Conservation (phyloP, 2,888 invertebrate species). For the Oconnorella tubifera region DNA sequence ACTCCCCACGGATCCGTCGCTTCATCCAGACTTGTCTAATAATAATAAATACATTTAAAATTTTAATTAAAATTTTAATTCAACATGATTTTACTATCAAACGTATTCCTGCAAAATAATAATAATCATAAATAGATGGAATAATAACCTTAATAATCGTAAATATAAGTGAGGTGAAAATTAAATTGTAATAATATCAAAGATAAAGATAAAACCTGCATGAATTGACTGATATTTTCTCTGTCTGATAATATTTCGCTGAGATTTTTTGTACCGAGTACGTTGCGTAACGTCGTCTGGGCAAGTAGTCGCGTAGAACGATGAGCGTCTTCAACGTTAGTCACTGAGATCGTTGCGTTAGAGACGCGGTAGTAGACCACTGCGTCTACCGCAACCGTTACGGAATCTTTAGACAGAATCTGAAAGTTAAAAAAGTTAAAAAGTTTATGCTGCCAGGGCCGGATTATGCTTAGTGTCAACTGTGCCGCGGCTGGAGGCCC, state of each 20-base stretch:
- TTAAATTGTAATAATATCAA: too few species aligned
- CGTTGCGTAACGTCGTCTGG: conserved; percentile 38
- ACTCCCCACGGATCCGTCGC: conserved; percentile 40
- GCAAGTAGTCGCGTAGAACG: conserved; percentile 30
- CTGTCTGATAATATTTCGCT: conserved; percentile 49
- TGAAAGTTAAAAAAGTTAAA: too few species aligned
- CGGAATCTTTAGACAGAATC: conserved; percentile 45
- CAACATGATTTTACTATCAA: neutral
- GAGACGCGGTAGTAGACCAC: conserved; percentile 39
- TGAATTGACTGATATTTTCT: conserved; percentile 46
- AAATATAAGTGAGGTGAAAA: too few species aligned
- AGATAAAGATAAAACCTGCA: conserved; percentile 39
- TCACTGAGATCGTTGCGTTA: conserved; percentile 42
- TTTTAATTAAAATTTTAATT: neutral
- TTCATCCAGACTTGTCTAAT: conserved; percentile 41
- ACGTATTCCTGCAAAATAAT: too few species aligned
- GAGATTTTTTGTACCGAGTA: conserved; percentile 43
- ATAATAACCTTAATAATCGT: too few species aligned
- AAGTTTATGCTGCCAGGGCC: too few species aligned
- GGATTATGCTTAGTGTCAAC: too few species aligned
- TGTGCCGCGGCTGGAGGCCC: too few species aligned
- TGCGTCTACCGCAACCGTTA: conserved; percentile 48
- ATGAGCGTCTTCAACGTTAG: conserved; percentile 48
- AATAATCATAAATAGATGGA: too few species aligned
- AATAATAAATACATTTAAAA: neutral